Evolutionary conservation across 1,140 invertebrate species (phyloP), one percentile per base, ranked within the genome.

Genomic region (Vollenhovia emeryi): DNA sequence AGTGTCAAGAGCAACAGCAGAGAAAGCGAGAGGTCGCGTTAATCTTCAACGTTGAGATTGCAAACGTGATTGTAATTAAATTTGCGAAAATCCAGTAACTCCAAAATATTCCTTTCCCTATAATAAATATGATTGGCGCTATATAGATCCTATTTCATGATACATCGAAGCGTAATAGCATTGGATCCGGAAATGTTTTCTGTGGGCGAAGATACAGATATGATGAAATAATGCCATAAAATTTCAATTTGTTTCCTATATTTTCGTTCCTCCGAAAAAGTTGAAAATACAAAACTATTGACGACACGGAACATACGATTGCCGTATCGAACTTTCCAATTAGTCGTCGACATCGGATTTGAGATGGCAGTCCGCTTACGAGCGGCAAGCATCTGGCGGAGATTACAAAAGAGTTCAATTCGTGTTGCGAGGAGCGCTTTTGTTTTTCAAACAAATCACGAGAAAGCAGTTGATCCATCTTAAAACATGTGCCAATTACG

Each of bases 401-500:
- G 36, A 66, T 66, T 45, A 68, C 43, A 36, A 21, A 36, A 52
- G 21, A 43, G 13, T 21, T 18, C 21, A 7, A 75, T 40, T 59
- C 30, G 18, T 43, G 11, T 50, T 52, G 27, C 24, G 30, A 73
- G 45, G 73, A 52, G n/a, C 7, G 40, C 50, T 73, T 73, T 71
- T 71, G 64, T 69, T 71, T 82, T 82, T 73, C 18, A 68, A 73
- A 79, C 75, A 79, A 71, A 40, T 24, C 36, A 11, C 30, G 9
- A 45, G 55, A 48, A 75, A 75, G 43, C 52, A n/a, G 30, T 36
- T 50, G 80, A 84, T 84, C 57, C 75, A 33, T 36, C 60, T 85
- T 85, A 80, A 80, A 80, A 79, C 84, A 80, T 68, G 60, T 66
- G 62, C 60, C 75, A 85, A 85, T 85, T 80, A 85, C 62, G 60